Evolutionary conservation across 2,113 vertebrate species (phyloP), one percentile per base, ranked within the genome.

Genomic region (Telmatochromis brichardi): DNA sequence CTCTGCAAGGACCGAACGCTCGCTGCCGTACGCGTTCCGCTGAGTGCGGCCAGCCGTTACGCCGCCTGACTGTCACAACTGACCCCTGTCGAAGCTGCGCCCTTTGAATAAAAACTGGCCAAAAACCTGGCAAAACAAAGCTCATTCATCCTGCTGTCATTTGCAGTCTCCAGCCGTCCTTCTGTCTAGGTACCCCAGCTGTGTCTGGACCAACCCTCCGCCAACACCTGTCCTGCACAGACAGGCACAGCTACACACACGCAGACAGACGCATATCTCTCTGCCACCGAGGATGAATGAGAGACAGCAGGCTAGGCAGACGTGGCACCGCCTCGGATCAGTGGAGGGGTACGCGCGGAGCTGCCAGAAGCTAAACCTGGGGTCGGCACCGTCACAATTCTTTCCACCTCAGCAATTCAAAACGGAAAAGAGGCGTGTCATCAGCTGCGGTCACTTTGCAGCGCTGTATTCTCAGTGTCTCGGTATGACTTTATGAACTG

Each of bases 91-190:
- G 9, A 89, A 85, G 83, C 78, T 65, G 79, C 89, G 47, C 31
- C 23, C 60, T 40, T 82, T 84, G 84, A 93, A 93, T 87, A 86
- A 89, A 68, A 88, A 93, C 51, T 71, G 81, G 9, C 37, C 35
- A 80, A 82, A 68, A 90, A 82, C 79, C 42, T 73, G 33, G 63
- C 82, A 89, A 90, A 93, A 92, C 88, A 91, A 94, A 92, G 82
- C 91, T 87, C 87, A 94, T 94, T 93, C 93, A 93, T 94, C 86
- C 83, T 92, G 87, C 91, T 93, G 92, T 94, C 92, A 92, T 87
- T 90, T 80, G 87, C 83, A 82, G 87, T 42, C 93, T 82, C 87
- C 50, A 79, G 83, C 35, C 78, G 10, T 33, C 82, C 84, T 86
- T 58, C 89, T 73, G 90, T 92, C 87, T 86, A 79, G 84, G 89